Percentiles rank a stretch among this genome's conserved stretches.
Evolutionary conservation across 2,888 invertebrate species (phyloP).

Genomic region (Drosophila kambysellisi): DNA sequence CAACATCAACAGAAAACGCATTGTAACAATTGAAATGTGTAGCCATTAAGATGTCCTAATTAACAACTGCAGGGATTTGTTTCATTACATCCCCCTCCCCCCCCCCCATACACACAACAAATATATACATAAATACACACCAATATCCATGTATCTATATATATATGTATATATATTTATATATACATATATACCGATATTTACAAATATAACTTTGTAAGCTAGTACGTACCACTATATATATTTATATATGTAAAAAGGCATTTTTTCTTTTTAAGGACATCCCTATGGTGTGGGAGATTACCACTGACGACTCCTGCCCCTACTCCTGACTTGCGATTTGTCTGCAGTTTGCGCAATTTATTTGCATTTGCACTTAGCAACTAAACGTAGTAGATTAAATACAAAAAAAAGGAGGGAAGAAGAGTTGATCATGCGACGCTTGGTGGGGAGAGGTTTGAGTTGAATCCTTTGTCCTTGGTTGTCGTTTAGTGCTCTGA

Average conservation of each 20-base stretch:
- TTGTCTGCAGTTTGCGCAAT: constrained; percentile 44
- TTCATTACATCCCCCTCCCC: not conserved
- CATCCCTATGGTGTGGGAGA: not conserved
- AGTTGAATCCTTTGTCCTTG: constrained; percentile 10
- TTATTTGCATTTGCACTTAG: constrained; percentile 45
- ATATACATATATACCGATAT: constrained; percentile 8
- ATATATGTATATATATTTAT: constrained; percentile 9
- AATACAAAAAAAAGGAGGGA: constrained; percentile 13
- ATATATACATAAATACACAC: not conserved
- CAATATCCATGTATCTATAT: constrained; percentile 4
- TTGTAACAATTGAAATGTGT: constrained; percentile 30
- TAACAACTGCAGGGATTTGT: constrained; percentile 15
- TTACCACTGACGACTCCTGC: not conserved
- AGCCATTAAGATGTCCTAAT: constrained; percentile 26
- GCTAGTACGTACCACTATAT: constrained; percentile 10
- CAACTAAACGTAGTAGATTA: constrained; percentile 21
- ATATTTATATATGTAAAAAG: constrained; percentile 15
- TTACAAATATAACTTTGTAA: constrained; percentile 8
- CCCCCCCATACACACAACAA: not conserved
- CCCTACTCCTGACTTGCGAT: not conserved
- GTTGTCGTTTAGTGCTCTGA: constrained; percentile 25
- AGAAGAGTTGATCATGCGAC: constrained; percentile 41
- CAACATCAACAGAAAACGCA: constrained; percentile 23
- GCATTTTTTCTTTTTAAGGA: constrained; percentile 22
- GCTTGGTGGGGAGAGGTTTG: constrained; percentile 41